Evolutionary conservation across 2,113 vertebrate genomes (phyloP), one percentile per base, ranked within the genome.

Genomic region (Crotalus horridus): DNA sequence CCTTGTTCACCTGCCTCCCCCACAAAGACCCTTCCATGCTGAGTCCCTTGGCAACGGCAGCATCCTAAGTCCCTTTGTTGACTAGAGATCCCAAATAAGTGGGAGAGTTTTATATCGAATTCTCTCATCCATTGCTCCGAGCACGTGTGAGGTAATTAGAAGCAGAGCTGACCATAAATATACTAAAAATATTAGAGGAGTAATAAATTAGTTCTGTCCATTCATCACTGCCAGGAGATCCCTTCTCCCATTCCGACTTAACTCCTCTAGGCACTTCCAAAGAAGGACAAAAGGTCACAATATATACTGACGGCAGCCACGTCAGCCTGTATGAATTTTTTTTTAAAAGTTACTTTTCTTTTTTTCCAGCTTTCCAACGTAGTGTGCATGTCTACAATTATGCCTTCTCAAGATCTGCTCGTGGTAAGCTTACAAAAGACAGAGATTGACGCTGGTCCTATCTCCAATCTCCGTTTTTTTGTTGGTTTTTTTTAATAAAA

Each of bases 21-120:
- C 48, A 13, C 20, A 20, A 39, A 89, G 54, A 53, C 43, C 43
- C 46, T 74, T 43, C 61, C 54, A 59, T n/a, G 54, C 20, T 13
- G 0, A 29, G 17, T 64, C 48, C 69, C n/a, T 85, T 39, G 21
- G 48, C 54, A 26, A 81, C 43, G 51, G 43, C 3, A 33, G 51
- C 85, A n/a, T 39, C 58, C 43, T 10, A 46, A 23, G 26, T 85
- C 64, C 13, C 1, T 54, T 26, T 86, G 55, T 89, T 89, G 55
- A 48, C 85, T 85, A 46, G 33, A 64, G n/a, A 48, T 92, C 64
- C 33, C 11, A 85, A 23, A 54, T 29, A 56, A 58, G 86, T 48
- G 93, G 43, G 92, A 93, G 89, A 51, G 85, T 43, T 58, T 91
- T 81, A 43, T 91, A 23, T n/a, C 59, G 54, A 89, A 93, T 89